Conservation (phyloP, 2,888 invertebrate species). For the Tetramorium bicarinatum region DNA sequence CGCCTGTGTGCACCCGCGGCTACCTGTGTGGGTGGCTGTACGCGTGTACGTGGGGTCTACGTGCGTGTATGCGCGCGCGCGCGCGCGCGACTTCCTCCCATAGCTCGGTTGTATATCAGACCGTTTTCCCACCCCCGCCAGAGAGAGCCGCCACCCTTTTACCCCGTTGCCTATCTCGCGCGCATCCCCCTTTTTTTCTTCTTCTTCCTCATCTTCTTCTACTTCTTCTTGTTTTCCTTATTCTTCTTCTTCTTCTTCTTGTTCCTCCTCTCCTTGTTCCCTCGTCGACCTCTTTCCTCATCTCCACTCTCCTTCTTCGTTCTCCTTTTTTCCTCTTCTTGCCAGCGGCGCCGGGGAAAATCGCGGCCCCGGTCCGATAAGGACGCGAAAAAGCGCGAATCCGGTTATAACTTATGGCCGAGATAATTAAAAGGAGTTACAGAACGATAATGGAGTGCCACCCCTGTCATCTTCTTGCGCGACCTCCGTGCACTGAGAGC, state of each 20-base stretch:
- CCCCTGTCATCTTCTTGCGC: constrained; percentile 53
- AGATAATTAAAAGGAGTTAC: constrained; percentile 71
- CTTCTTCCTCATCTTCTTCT: constrained; percentile 53
- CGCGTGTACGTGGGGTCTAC: not conserved
- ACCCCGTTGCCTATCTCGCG: constrained; percentile 54
- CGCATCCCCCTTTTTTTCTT: constrained; percentile 53
- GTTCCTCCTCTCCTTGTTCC: constrained; percentile 16
- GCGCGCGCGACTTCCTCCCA: constrained; percentile 43
- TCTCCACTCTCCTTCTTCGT: constrained; percentile 11
- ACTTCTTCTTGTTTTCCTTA: constrained; percentile 40
- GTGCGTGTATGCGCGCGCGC: not conserved
- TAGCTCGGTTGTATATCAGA: constrained; percentile 68
- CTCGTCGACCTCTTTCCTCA: constrained; percentile 35
- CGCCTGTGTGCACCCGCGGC: constrained; percentile 52
- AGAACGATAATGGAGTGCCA: constrained; percentile 55
- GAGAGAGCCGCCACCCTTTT: constrained; percentile 47
- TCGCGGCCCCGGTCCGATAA: constrained; percentile 58
- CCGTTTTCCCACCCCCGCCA: constrained; percentile 57
- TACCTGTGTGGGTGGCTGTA: constrained; percentile 41
- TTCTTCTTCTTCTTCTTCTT: constrained; percentile 21
- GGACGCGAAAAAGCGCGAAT: constrained; percentile 71
- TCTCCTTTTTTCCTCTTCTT: constrained; percentile 29
- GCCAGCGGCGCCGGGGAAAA: constrained; percentile 32
- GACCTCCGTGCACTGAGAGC: constrained; percentile 33
- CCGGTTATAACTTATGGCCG: constrained; percentile 69